Base-by-base conservation (phyloP, 2,113 vertebrate genomes). In the Propithecus coquereli region DNA sequence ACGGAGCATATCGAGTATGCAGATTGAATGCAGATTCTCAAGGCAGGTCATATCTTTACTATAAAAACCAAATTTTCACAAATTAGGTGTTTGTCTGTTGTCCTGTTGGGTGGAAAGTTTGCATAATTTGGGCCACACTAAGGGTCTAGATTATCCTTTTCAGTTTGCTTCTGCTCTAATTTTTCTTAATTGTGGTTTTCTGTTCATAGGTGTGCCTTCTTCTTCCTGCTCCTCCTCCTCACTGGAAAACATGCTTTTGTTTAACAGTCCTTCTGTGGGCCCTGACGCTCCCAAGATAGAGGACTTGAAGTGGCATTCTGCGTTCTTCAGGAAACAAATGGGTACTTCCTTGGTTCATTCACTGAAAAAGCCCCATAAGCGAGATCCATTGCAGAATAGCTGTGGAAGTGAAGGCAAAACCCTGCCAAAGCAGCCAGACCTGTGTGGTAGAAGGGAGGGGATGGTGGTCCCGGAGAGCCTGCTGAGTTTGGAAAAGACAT, bases 241-340 rank as follows among this genome's bases (percentile, higher is more conserved):
- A 23, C 22, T 99, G 98, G 99, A 99, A 97, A 98, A 97, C 91
- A 97, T 98, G 9, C 98, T 99, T 81, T 95, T 99, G 96, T 99
- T 99, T 93, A 98, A 99, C 54, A 98, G 98, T 74, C 97, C 98
- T 0, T 98, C 99, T 0, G 95, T 98, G 97, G 98, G 98, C 66
- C 98, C 98, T 20, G 98, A 97, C 2, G 98, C 97, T 68, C 98
- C 98, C n/a, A 98, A 98, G 96, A 98, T 99, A 8, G 98, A 99
- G 97, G 98, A 99, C 87, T 89, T 99, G 80, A 99, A 98, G 94
- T 99, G 98, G 98, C 98, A 98, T 90, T 99, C 99, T 0, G 99
- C 98, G 0, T 99, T 99, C 98, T 96, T 99, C 98, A 95, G 98
- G 98, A 98, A 99, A 88, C 98, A 98, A 47, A 98, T 99, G 98